Evolutionary conservation across 2,888 invertebrate genomes (phyloP), one percentile per base, ranked within the genome.

Genomic region (Mythimna albipuncta): DNA sequence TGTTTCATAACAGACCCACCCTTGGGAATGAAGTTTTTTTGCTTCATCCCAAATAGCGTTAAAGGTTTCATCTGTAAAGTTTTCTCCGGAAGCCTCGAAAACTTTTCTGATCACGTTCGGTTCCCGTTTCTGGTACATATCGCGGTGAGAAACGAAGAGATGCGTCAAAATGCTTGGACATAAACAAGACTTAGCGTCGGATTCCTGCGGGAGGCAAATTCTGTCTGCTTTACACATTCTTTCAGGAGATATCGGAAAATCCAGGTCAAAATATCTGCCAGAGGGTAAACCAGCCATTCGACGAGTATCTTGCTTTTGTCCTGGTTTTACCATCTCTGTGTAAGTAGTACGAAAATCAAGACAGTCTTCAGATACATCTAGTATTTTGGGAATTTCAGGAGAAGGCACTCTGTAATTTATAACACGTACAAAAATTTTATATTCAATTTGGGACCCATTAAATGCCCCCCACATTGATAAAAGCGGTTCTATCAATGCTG

Each of bases 1-100:
- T 10, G 97, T 97, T 88, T 97, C 96, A 58, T 94, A 95, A 83
- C 97, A 97, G 44, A 97, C 97, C 89, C 92, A 92, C 5, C 96
- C 97, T 80, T 95, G 91, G 52, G 95, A 93, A 87, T 97, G 97
- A 69, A 89, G 86, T 79, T 95, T 92, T 79, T 94, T 89, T 3
- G 97, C 97, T 80, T 94, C 92, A 75, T 95, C 89, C 97, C 97
- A 97, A 77, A 97, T 82, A 71, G 89, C 87, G 55, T 94, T 90
- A 84, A 97, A 97, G 38, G 88, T 89, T 74, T 96, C 93, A 44
- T 96, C 96, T 6, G 93, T 93, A 74, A 97, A 95, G 69, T 91
- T 88, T 82, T 96, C 96, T 2, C 97, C 97, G 4, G 94, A 85
- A 32, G 94, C 95, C 89, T 96, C 95, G 86, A 97, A 97, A n/a